phyloP scores from a whole-genome alignment of 2,797 vertebrate genomes.

The Chelidonichthys spinosus region DNA sequence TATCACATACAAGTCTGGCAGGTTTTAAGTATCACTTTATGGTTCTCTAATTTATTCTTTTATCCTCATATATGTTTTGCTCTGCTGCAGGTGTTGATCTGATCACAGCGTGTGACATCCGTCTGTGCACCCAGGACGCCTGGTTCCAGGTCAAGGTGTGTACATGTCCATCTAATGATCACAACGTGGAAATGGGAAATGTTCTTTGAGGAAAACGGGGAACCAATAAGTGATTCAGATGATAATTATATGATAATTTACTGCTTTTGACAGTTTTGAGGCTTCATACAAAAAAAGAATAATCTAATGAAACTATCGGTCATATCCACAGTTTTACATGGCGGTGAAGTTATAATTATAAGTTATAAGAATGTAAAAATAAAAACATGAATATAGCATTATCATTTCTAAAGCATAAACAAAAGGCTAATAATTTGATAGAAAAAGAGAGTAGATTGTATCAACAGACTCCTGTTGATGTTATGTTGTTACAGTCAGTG shows the following conservation, averaged over 20 bases:
- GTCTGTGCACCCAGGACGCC: slow-evolving; percentile 89
- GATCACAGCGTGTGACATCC: slow-evolving; percentile 92
- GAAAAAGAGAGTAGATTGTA: neutral
- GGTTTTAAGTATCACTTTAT: too few species aligned
- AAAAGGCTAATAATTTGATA: too few species aligned
- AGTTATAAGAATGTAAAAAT: neutral
- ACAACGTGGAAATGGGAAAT: neutral
- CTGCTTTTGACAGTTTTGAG: neutral
- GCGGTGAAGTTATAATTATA: neutral
- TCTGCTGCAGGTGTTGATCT: slow-evolving; percentile 87
- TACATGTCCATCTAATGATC: rapidly evolving
- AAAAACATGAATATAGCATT: neutral
- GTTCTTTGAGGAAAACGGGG: neutral
- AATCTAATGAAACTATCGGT: neutral
- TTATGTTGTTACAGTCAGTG: neutral
- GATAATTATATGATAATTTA: neutral
- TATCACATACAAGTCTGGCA: too few species aligned
- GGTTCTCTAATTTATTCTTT: too few species aligned
- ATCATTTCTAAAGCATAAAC: neutral
- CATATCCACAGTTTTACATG: neutral
- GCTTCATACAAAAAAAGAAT: neutral
- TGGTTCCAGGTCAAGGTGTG: slow-evolving; percentile 93
- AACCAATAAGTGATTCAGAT: neutral
- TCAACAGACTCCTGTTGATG: neutral
- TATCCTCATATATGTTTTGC: neutral